Evolutionary conservation across 2,888 invertebrate genomes (phyloP).

Genomic region (Monochamus alternatus): DNA sequence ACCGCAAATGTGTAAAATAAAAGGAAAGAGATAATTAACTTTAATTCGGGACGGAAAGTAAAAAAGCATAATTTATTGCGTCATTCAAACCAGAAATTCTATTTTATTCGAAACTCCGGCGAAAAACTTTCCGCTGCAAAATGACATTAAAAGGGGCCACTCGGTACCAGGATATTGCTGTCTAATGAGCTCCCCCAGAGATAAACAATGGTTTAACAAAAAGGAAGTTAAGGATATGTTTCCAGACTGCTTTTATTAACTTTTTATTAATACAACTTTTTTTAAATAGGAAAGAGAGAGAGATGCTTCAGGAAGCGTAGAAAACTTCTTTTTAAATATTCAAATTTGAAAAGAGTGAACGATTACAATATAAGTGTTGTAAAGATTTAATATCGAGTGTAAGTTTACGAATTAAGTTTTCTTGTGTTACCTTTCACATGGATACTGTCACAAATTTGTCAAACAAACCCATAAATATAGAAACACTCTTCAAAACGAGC

Average conservation of each 20-base stretch:
- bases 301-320: too few relatives aligned
- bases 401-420: too few relatives aligned
- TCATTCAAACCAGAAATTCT: slow-evolving; percentile 22
- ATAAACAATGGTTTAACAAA: slow-evolving; percentile 22
- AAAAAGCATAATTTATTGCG: slow-evolving; percentile 32
- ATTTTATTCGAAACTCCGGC: slow-evolving; percentile 3
- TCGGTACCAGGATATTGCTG: slow-evolving; percentile 18
- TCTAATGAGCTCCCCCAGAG: slow-evolving; percentile 20
- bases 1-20: slow-evolving; percentile 32
- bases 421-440: too few relatives aligned
- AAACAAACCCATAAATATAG: too few relatives aligned
- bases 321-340: too few relatives aligned
- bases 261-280: neutral
- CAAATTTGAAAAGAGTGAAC: too few relatives aligned
- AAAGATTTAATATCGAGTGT: too few relatives aligned
- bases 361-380: too few relatives aligned
- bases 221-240: neutral
- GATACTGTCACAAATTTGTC: too few relatives aligned
- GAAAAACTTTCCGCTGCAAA: slow-evolving; percentile 23
- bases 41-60: slow-evolving; percentile 15
- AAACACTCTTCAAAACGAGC: too few relatives aligned
- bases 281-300: too few relatives aligned
- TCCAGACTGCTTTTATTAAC: neutral
- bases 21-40: slow-evolving; percentile 36
- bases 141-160: slow-evolving; percentile 27